A percentile compares a stretch with the other conserved stretches of the same genome.
These are phyloP conservation scores for Andricus curvator DNA, from an alignment of 2,888 invertebrate genomes.

Conservation along the genomic window DNA sequence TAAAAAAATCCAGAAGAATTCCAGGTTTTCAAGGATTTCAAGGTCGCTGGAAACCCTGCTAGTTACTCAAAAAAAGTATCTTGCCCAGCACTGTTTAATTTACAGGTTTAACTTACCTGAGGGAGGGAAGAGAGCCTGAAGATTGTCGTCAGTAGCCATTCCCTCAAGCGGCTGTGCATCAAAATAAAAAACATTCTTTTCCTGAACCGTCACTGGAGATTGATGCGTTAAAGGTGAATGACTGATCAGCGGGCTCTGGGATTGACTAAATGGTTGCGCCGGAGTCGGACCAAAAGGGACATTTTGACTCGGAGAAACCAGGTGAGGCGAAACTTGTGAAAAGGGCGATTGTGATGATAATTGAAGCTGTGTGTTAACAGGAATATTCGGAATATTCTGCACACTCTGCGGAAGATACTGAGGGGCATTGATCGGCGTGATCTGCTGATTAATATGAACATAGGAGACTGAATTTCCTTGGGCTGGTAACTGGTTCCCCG, in stretches of 20 bases:
- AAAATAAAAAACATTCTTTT: conserved; percentile 70
- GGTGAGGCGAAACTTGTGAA: conserved; percentile 65
- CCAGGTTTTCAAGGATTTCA: too few relatives aligned
- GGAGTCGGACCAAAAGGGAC: conserved; percentile 62
- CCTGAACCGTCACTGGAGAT: conserved; percentile 74
- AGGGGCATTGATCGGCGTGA: conserved; percentile 62
- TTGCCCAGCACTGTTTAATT: too few relatives aligned
- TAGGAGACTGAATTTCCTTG: conserved; percentile 67
- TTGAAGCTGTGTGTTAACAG: conserved; percentile 62
- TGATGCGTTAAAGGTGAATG: conserved; percentile 72
- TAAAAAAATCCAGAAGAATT: too few relatives aligned
- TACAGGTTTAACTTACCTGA: conserved; percentile 75
- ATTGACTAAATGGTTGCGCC: conserved; percentile 66
- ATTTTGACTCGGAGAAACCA: conserved; percentile 70
- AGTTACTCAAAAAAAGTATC: too few relatives aligned
- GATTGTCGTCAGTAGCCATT: conserved; percentile 74
- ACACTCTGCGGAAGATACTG: conserved; percentile 62
- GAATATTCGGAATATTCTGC: conserved; percentile 57
- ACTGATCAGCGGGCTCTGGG: conserved; percentile 71
- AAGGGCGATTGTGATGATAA: conserved; percentile 60
- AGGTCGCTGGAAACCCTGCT: too few relatives aligned
- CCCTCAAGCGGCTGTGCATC: conserved; percentile 64
- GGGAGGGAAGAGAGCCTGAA: conserved; percentile 84
- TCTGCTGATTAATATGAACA: conserved; percentile 66
- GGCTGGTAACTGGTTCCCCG: conserved; percentile 67